Evolutionary conservation across 2,113 vertebrate species (phyloP), one percentile per base, ranked within the genome.

Genomic region (Pangasianodon gigas): DNA sequence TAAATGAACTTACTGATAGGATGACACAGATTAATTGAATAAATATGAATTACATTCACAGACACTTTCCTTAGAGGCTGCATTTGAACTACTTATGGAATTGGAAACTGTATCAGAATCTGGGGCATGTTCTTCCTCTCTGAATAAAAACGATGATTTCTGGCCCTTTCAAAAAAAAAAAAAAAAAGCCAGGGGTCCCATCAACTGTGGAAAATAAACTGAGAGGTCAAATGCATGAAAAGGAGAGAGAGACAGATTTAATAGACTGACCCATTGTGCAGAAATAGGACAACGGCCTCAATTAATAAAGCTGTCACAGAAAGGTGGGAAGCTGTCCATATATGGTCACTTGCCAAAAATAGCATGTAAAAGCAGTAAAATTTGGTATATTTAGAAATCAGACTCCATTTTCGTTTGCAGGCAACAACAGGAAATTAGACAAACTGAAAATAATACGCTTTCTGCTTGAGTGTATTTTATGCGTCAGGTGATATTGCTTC

Each of bases 131-230:
- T 62, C 54, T 77, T 67, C 29, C 26, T 24, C 41, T 24, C 48
- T 16, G 58, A 37, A 80, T 81, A 81, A 60, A 77, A 69, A 46
- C 5, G 13, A n/a, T 65, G 19, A 82, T 82, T 60, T 77, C 79
- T 85, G 67, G 44, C 44, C 44, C 16, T 32, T 84, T 84, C 24
- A n/a, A 71, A 65, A 75, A 84, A 67, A 9, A 26, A 48, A 13
- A 48, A 79, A 51, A 81, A 48, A 16, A 81, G 46, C 2, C 65
- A 85, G 67, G 52, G 41, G 32, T 67, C 37, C 21, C 19, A 44
- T 32, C 60, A 74, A 44, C 52, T 29, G 13, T 71, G 74, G 69
- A 41, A 90, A 41, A 88, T 86, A 54, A 52, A 90, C 83, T 51
- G 1, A 41, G 0, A 60, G 41, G 41, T 26, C 19, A 48, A 80